Base-by-base conservation (phyloP, 2,797 vertebrate genomes). In the Cynopterus sphinx region DNA sequence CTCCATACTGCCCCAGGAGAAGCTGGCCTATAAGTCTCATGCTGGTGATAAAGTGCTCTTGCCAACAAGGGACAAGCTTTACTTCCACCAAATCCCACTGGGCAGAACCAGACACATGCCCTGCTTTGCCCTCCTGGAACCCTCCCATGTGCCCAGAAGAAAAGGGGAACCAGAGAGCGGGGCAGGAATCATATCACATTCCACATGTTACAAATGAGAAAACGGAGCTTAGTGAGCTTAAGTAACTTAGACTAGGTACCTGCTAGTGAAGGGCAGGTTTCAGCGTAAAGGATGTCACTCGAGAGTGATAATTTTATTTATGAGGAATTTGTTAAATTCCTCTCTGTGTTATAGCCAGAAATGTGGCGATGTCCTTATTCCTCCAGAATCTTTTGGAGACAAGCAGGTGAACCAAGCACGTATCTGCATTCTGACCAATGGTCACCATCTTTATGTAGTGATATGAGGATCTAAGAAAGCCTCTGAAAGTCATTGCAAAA, bases 91-190 rank as follows among this genome's bases (percentile, higher is more conserved):
- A 49, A 61, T 51, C 24, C 67, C 53, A 33, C 7, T 61, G 59
- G 28, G 15, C 43, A 46, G 31, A 90, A 55, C 16, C 1, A 41
- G 84, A n/a, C n/a, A 28, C 0, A 0, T 31, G 39, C 31, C 3
- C 16, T 22, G 6, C 1, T 33, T 24, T 83, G 12, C 9, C 15
- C 5, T 68, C 39, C 49, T 90, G 2, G n/a, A 6, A 17, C 9
- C 31, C 4, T 46, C 21, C 43, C 6, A 0, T 19, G 43, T 82
- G 63, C 68, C 86, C 39, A 36, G 19, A 82, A 49, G 41, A 53
- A 61, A 65, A 84, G 61, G 24, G n/a, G 28, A 79, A 77, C 1
- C 24, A 41, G 26, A 9, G 3, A 21, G 8, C 8, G 12, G 49
- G 19, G 28, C 39, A 91, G 36, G 16, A n/a, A 59, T 6, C 49